A percentile compares a stretch with the other conserved stretches of the same genome.
Evolutionary conservation across 2,113 vertebrate genomes (phyloP).

Genomic region (Brachionichthys hirsutus): DNA sequence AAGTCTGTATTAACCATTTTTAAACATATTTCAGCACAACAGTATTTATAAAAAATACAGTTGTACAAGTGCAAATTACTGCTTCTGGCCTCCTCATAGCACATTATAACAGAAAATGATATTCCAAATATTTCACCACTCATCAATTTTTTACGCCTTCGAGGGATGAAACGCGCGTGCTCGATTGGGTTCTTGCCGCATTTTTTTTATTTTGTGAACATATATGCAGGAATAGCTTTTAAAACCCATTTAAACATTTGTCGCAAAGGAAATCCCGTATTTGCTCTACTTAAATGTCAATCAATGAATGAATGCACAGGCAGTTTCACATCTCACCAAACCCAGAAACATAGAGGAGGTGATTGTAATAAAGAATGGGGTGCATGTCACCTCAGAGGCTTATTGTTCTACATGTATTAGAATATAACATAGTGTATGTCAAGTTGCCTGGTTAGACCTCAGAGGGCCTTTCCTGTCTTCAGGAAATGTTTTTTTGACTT

Average conservation of each 20-base stretch:
- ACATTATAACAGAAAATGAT: constrained; percentile 70
- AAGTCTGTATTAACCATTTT: not conserved
- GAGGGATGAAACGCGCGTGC: constrained; percentile 40
- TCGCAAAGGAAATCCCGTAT: not conserved
- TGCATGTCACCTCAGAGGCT: constrained; percentile 30
- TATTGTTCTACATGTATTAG: constrained; percentile 55
- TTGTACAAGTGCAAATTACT: constrained; percentile 20
- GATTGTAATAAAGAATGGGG: constrained; percentile 57
- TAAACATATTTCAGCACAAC: constrained; percentile 37
- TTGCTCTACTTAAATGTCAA: constrained; percentile 8
- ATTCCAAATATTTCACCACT: constrained; percentile 70
- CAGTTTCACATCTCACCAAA: constrained; percentile 36
- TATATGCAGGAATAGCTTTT: constrained; percentile 8
- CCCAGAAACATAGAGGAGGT: constrained; percentile 35
- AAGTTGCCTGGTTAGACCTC: constrained; percentile 35
- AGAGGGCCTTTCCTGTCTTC: constrained; percentile 5
- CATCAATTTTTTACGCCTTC: constrained; percentile 67
- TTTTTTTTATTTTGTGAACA: constrained; percentile 39
- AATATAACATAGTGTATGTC: constrained; percentile 33
- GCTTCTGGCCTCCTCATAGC: not conserved
- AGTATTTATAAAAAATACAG: constrained; percentile 35
- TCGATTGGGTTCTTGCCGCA: constrained; percentile 41
- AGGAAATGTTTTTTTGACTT: too few relatives aligned
- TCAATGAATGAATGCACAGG: constrained; percentile 8
- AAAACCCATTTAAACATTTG: constrained; percentile 28